Conservation (phyloP, 92 coral and sea anemone species). For the Porites cylindrica region DNA sequence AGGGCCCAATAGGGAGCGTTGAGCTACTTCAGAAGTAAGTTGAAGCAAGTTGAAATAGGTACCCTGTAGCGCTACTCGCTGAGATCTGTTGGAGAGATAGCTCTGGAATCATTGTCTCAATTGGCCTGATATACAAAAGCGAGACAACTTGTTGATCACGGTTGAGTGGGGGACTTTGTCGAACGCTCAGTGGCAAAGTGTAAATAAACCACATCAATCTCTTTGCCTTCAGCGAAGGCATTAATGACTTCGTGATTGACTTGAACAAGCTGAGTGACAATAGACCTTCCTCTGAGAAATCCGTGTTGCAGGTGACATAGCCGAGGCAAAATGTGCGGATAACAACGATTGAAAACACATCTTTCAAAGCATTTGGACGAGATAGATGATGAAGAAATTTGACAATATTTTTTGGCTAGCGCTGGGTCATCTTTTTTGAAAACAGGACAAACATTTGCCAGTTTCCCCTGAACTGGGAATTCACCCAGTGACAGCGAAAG, state of each 20-base stretch:
- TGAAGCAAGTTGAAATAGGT: conserved; percentile 57
- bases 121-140: conserved; percentile 34
- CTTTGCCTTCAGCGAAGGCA: conserved; percentile 46
- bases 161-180: conserved; percentile 64
- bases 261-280: conserved; percentile 50
- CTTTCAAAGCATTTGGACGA: conserved; percentile 55
- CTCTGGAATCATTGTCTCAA: conserved; percentile 40
- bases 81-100: conserved; percentile 48
- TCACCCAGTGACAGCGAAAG: conserved; percentile 61
- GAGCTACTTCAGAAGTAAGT: conserved; percentile 46
- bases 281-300: conserved; percentile 50
- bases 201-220: conserved; percentile 62
- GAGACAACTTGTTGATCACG: conserved; percentile 16
- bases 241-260: conserved; percentile 60
- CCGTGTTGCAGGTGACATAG: conserved; percentile 67
- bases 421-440: conserved; percentile 62
- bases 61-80: conserved; percentile 51
- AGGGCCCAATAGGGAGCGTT: neutral
- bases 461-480: conserved; percentile 63
- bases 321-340: conserved; percentile 26
- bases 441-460: conserved; percentile 53
- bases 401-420: conserved; percentile 49
- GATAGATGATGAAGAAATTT: conserved; percentile 57
- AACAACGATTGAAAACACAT: conserved; percentile 60
- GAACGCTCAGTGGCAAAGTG: conserved; percentile 67